Evolutionary conservation across 2,113 vertebrate genomes (phyloP), one percentile per base, ranked within the genome.

Genomic region (Benitochromis conjunctus): DNA sequence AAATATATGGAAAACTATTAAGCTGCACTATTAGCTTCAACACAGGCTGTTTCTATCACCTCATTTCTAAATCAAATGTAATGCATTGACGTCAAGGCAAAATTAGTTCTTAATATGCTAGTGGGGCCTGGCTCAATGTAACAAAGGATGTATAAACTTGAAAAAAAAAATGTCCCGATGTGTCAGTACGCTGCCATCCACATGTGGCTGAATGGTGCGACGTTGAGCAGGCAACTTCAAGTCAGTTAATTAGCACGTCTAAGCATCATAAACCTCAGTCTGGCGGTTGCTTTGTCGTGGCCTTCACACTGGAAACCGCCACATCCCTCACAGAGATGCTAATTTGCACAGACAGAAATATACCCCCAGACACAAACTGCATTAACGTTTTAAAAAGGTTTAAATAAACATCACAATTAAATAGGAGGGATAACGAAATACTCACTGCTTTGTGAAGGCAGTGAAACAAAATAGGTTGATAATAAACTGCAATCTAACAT

Each of bases 241-340:
- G 69, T 55, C 69, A 69, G 71, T 92, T 89, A 87, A 89, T 93
- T 92, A 93, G 82, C 80, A 64, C 82, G 85, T 91, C 86, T 89
- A 31, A 87, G 83, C 88, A 83, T 84, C 88, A 82, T 84, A 92
- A 89, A 92, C 87, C 79, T 51, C 41, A 80, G 90, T 91, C 91
- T 93, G 90, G 91, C 1, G 92, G 88, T 90, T 80, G 81, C 92
- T 89, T 90, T 92, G 83, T 89, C 13, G 71, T 1, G 57, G 89
- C 76, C 82, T 77, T 87, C 18, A 8, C 24, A 6, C 51, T 89
- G 71, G 62, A 90, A 91, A 80, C 82, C 43, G 13, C 86, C 81
- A 85, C 89, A 81, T 91, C 83, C 88, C 82, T 74, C 54, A 69
- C 66, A 48, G 54, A 80, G 64, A 84, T 18, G 43, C 51, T 86